Conservation (phyloP, 2,113 vertebrate genomes). For the Sapajus apella region DNA sequence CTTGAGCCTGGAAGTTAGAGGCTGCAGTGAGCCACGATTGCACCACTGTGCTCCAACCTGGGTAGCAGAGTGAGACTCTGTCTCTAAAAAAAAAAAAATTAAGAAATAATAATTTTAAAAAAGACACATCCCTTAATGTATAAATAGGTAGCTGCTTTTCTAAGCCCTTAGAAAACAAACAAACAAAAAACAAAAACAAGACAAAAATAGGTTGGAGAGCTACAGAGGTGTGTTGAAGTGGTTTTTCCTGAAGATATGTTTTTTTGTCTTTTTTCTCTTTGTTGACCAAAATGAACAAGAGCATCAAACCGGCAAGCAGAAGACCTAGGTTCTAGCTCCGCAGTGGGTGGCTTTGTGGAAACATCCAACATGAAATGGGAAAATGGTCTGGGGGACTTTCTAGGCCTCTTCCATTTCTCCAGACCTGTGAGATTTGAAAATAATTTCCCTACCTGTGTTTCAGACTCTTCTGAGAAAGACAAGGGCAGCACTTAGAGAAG, state of each 20-base stretch:
- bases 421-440: background rate
- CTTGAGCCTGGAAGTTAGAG: too few species aligned
- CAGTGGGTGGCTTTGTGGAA: background rate
- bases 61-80: too few species aligned
- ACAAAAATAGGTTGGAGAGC: background rate
- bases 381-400: background rate
- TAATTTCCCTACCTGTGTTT: background rate
- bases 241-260: background rate
- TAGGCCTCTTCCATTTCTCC: background rate
- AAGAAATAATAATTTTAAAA: too few species aligned
- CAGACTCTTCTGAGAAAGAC: background rate
- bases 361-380: background rate
- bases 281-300: background rate
- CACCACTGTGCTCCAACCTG: too few species aligned
- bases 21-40: too few species aligned
- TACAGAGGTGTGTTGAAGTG: background rate
- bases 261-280: background rate
- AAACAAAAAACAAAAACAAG: too few species aligned
- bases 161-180: too few species aligned
- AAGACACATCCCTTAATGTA: too few species aligned
- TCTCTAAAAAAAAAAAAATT: too few species aligned
- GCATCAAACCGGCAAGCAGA: background rate
- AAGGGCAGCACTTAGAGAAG: background rate
- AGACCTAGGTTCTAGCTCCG: background rate
- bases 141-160: too few species aligned